Percentiles rank a stretch among this genome's conserved stretches.
Conservation (phyloP, 2,797 vertebrate species). For the Numenius phaeopus region DNA sequence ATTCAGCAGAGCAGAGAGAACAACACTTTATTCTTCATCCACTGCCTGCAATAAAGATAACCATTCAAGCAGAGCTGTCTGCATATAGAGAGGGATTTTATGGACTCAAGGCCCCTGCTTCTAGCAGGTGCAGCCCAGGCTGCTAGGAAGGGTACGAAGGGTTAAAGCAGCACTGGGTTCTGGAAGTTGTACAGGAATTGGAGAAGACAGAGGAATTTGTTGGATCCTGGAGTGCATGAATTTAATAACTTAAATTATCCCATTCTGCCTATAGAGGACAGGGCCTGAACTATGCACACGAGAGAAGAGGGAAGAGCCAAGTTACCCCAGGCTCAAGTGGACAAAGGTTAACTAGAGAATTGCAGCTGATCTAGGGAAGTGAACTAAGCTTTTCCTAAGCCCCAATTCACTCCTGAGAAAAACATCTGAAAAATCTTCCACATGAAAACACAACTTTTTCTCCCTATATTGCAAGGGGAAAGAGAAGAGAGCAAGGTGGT, state of each 20-base stretch:
- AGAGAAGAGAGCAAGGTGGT: background rate
- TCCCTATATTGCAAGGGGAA: background rate
- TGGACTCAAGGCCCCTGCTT: background rate
- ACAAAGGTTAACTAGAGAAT: constrained; percentile 21
- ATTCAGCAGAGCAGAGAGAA: constrained; percentile 11
- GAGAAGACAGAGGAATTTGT: constrained; percentile 56
- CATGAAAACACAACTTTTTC: background rate
- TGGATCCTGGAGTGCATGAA: background rate
- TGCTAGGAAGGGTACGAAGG: background rate
- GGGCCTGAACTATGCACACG: background rate
- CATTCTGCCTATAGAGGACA: background rate
- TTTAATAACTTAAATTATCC: constrained; percentile 45
- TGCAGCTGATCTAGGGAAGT: constrained; percentile 14
- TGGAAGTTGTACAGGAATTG: constrained; percentile 45
- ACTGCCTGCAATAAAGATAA: constrained; percentile 25
- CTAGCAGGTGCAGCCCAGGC: constrained; percentile 32
- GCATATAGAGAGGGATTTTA: background rate
- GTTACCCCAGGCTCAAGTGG: constrained; percentile 10
- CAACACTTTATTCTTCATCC: background rate
- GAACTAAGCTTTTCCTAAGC: constrained; percentile 41
- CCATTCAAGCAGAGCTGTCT: background rate
- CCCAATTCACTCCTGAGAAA: background rate
- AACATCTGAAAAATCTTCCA: constrained; percentile 35
- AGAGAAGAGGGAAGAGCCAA: background rate
- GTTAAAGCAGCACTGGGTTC: constrained; percentile 44